These are phyloP conservation scores for Acleris emargana DNA, from an alignment of 2,888 invertebrate genomes.

Conservation along the genomic window DNA sequence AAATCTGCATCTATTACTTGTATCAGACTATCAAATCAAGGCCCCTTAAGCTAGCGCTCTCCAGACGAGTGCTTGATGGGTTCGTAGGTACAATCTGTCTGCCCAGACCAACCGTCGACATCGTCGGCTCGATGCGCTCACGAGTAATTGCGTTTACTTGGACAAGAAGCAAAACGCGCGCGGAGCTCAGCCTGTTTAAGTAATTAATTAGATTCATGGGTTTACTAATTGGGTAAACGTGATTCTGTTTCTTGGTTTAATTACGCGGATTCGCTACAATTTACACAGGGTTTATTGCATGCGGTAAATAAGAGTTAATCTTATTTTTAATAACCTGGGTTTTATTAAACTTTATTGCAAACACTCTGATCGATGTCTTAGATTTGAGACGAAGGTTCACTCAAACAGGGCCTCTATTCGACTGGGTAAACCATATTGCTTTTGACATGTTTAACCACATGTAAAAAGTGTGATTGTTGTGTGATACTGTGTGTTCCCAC, in stretches of 20 bases:
- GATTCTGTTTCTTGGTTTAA: constrained; percentile 33
- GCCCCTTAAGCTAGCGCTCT: constrained; percentile 8
- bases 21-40: background rate
- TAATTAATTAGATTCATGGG: constrained; percentile 37
- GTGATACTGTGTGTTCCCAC: background rate
- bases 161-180: constrained; percentile 18
- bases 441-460: background rate
- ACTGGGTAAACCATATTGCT: too few species aligned
- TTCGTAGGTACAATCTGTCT: constrained; percentile 19
- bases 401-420: background rate
- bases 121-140: constrained; percentile 19
- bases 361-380: too few species aligned
- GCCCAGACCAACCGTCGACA: constrained; percentile 13
- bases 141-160: constrained; percentile 29
- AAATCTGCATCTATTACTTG: too few species aligned
- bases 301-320: constrained; percentile 7
- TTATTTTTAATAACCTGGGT: constrained; percentile 5
- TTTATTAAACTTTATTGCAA: too few species aligned
- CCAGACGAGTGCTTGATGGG: constrained; percentile 10
- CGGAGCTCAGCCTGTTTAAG: constrained; percentile 19
- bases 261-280: constrained; percentile 32
- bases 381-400: background rate
- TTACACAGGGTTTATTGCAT: constrained; percentile 21
- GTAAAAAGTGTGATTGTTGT: constrained; percentile 3
- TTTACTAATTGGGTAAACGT: constrained; percentile 34